phyloP scores from a whole-genome alignment of 2,797 vertebrate genomes.

The Spea hammondii region DNA sequence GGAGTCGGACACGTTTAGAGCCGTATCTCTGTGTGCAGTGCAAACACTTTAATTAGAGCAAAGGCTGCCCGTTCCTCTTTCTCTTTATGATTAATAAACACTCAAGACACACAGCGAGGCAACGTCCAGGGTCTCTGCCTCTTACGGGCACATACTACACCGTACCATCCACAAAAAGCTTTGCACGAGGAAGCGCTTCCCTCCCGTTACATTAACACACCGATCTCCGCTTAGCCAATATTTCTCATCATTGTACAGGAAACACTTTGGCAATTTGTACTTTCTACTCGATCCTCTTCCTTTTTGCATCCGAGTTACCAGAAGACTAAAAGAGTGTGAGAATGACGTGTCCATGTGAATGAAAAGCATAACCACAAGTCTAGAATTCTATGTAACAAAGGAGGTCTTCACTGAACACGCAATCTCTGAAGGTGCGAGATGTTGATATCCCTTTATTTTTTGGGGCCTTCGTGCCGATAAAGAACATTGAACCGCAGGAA shows the following conservation, averaged over 20 bases:
- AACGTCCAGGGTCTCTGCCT: slow-evolving; percentile 1
- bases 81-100: not conserved
- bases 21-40: slow-evolving; percentile 1
- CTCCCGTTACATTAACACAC: slow-evolving; percentile 31
- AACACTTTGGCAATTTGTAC: slow-evolving; percentile 29
- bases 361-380: too few relatives aligned
- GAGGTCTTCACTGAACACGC: too few relatives aligned
- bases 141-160: not conserved
- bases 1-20: not conserved
- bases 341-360: slow-evolving; percentile 1
- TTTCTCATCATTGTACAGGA: slow-evolving; percentile 44
- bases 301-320: slow-evolving; percentile 35
- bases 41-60: not conserved
- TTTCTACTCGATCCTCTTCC: slow-evolving; percentile 10
- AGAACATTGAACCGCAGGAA: not conserved
- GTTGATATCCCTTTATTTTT: too few relatives aligned
- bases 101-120: not conserved
- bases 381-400: too few relatives aligned
- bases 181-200: not conserved
- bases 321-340: slow-evolving; percentile 30
- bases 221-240: slow-evolving; percentile 28
- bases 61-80: not conserved
- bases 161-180: not conserved
- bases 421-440: too few relatives aligned
- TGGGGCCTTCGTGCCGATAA: not conserved